A percentile compares a stretch with the other conserved stretches of the same genome.
These are phyloP conservation scores for Cheilosia scutellata DNA, from an alignment of 2,888 invertebrate genomes.

Conservation along the genomic window DNA sequence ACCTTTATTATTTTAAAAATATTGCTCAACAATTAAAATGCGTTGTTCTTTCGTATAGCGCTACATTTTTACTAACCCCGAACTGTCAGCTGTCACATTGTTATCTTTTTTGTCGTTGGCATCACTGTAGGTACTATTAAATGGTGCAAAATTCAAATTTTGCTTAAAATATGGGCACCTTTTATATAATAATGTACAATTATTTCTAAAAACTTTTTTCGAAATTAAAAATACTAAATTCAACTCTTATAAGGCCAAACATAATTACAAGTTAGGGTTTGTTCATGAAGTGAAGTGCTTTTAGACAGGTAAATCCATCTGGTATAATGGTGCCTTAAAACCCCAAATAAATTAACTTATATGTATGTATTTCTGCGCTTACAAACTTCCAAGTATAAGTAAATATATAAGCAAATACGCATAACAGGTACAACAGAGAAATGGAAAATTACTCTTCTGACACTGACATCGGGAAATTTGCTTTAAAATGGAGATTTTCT, in stretches of 20 bases:
- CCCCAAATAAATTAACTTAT: not conserved
- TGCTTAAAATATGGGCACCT: too few species aligned
- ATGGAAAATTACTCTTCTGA: constrained; percentile 36
- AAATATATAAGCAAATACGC: not conserved
- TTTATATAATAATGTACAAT: too few species aligned
- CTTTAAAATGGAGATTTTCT: constrained; percentile 42
- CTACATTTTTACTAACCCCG: too few species aligned
- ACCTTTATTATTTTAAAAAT: too few species aligned
- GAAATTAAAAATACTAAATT: constrained; percentile 19
- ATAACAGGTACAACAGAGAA: not conserved
- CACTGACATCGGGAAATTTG: constrained; percentile 44
- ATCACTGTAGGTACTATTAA: too few species aligned
- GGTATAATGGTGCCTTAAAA: not conserved
- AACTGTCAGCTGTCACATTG: too few species aligned
- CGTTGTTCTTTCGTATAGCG: too few species aligned
- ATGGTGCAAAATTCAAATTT: too few species aligned
- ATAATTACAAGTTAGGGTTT: not conserved
- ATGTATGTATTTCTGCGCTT: not conserved
- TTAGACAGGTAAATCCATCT: constrained; percentile 50
- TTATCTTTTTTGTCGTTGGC: too few species aligned
- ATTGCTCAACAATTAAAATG: too few species aligned
- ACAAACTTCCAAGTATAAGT: not conserved
- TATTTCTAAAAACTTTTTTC: not conserved
- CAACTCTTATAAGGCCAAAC: not conserved
- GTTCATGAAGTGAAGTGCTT: not conserved